Conservation (phyloP, 2,113 vertebrate species). For the Typhlomys cinereus region DNA sequence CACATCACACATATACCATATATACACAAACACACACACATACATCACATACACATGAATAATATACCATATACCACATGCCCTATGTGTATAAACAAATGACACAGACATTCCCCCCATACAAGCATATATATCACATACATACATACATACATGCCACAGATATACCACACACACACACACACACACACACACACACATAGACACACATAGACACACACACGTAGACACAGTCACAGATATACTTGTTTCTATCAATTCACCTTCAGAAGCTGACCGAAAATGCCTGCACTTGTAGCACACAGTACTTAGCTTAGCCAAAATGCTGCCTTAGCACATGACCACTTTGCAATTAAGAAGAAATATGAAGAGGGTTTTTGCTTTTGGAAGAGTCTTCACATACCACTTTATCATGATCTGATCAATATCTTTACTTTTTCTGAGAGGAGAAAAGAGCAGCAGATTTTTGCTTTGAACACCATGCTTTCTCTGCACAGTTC, state of each 20-base stretch:
- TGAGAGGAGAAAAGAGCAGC: constrained; percentile 12
- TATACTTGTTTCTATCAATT: background rate
- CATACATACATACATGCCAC: background rate
- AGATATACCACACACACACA: background rate
- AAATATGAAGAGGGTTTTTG: background rate
- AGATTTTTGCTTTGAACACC: constrained; percentile 46
- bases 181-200: too few relatives aligned
- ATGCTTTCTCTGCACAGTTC: constrained; percentile 43
- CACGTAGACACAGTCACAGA: background rate
- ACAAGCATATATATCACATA: background rate
- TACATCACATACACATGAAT: too few relatives aligned
- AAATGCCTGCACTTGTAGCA: background rate
- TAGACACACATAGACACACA: background rate
- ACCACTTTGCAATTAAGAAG: background rate
- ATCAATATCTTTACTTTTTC: constrained; percentile 47
- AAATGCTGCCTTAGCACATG: background rate
- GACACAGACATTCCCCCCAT: too few relatives aligned
- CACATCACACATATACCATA: too few relatives aligned
- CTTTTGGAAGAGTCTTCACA: constrained; percentile 1
- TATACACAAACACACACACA: background rate
- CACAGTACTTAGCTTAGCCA: background rate
- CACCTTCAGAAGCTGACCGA: background rate
- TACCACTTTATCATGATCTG: constrained; percentile 21
- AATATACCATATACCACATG: too few relatives aligned
- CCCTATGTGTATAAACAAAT: too few relatives aligned